Percentiles rank a stretch among this genome's conserved stretches.
These are phyloP conservation scores for Thryonomys swinderianus DNA, from an alignment of 2,113 vertebrate species.

Conservation along the genomic window DNA sequence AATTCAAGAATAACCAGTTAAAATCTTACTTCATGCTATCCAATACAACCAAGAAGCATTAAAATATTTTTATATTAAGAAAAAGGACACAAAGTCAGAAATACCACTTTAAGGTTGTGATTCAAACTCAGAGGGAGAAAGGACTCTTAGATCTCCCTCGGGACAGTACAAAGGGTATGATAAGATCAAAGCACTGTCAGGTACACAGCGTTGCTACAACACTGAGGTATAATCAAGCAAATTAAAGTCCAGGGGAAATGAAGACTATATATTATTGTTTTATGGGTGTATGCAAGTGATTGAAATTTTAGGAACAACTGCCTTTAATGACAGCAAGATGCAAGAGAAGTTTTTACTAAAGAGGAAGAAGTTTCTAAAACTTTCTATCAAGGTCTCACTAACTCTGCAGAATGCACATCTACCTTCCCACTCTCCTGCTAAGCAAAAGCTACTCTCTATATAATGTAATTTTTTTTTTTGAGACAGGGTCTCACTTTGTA, in stretches of 20 bases:
- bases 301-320: conserved; percentile 70
- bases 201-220: conserved; percentile 13
- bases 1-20: conserved; percentile 90
- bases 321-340: conserved; percentile 61
- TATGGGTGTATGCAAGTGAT: conserved; percentile 77
- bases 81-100: conserved; percentile 78
- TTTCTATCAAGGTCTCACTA: conserved; percentile 77
- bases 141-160: conserved; percentile 60
- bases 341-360: conserved; percentile 67
- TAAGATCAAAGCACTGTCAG: conserved; percentile 55
- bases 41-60: conserved; percentile 83
- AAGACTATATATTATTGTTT: conserved; percentile 71
- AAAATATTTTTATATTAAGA: conserved; percentile 81
- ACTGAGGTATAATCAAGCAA: conserved; percentile 67
- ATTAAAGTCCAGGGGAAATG: conserved; percentile 50
- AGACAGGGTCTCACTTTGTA: no score
- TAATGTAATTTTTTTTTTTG: no score
- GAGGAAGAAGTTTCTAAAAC: conserved; percentile 75
- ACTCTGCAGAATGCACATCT: not conserved
- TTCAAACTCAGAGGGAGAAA: conserved; percentile 80
- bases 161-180: conserved; percentile 11
- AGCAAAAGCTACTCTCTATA: conserved; percentile 57
- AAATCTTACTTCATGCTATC: conserved; percentile 85
- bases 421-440: not conserved
- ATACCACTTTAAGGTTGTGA: conserved; percentile 80